Percentiles rank a stretch among this genome's conserved stretches.
phyloP scores from a whole-genome alignment of 2,888 invertebrate species.

The Beris chalybata region DNA sequence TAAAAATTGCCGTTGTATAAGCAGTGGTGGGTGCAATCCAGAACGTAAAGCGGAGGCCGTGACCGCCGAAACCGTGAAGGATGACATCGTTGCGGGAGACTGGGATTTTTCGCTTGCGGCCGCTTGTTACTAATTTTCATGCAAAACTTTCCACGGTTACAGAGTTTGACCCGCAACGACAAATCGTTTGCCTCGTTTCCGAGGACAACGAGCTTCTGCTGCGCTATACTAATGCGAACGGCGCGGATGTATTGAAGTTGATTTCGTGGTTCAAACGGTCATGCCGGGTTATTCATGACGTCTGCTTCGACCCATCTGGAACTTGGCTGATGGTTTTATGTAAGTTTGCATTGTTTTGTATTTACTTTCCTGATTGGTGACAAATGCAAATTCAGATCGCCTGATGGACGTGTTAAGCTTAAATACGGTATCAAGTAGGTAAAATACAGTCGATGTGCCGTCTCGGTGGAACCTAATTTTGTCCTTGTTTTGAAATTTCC shows the following conservation, averaged over 20 bases:
- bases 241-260: constrained; percentile 52
- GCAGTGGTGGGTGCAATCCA: not conserved
- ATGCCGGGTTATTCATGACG: constrained; percentile 61
- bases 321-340: constrained; percentile 56
- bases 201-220: constrained; percentile 55
- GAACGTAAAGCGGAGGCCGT: not conserved
- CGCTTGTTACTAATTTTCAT: constrained; percentile 53
- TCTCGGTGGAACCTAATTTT: too few relatives aligned
- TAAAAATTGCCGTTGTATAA: not conserved
- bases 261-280: constrained; percentile 54
- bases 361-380: too few relatives aligned
- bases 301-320: constrained; percentile 84
- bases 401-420: too few relatives aligned
- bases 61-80: not conserved
- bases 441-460: too few relatives aligned
- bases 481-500: too few relatives aligned
- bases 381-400: too few relatives aligned
- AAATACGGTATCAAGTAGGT: too few relatives aligned
- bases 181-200: constrained; percentile 53
- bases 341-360: constrained; percentile 44
- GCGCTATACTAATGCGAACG: constrained; percentile 50
- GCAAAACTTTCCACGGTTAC: constrained; percentile 54
- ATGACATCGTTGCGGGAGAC: constrained; percentile 44
- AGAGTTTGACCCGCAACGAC: constrained; percentile 50
- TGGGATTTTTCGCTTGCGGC: constrained; percentile 52